phyloP scores from a whole-genome alignment of 2,797 vertebrate species.

The Pangasius djambal region DNA sequence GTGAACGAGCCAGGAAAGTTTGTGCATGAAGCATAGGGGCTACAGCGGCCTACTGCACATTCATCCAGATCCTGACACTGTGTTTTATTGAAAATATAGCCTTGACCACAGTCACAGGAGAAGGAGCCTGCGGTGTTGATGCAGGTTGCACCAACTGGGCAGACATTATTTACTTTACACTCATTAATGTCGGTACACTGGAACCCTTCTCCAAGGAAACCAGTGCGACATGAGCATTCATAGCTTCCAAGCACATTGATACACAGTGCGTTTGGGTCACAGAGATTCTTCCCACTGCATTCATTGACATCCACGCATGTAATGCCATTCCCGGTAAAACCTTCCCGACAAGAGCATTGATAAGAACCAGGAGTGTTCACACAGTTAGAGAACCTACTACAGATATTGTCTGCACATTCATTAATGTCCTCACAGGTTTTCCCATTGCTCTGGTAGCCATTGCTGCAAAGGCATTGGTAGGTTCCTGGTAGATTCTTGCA shows the following conservation, averaged over 20 bases:
- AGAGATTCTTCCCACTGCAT: conserved; percentile 71
- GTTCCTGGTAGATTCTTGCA: conserved; percentile 79
- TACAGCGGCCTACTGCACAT: conserved; percentile 71
- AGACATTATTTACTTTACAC: conserved; percentile 67
- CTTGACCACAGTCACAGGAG: conserved; percentile 75
- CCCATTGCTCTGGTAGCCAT: conserved; percentile 75
- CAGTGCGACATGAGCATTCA: conserved; percentile 74
- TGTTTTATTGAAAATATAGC: conserved; percentile 71
- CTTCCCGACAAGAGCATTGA: conserved; percentile 72
- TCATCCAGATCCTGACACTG: conserved; percentile 77
- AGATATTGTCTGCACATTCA: conserved; percentile 74
- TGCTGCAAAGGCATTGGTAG: conserved; percentile 75
- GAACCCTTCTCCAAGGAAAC: conserved; percentile 74
- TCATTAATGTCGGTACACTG: conserved; percentile 78
- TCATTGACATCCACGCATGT: conserved; percentile 80
- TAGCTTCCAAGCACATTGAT: conserved; percentile 78
- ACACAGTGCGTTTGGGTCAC: conserved; percentile 72
- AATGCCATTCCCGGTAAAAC: conserved; percentile 79
- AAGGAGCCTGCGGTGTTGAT: conserved; percentile 77
- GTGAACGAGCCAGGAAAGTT: conserved; percentile 76
- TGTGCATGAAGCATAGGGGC: conserved; percentile 68
- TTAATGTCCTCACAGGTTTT: conserved; percentile 77
- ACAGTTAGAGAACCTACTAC: conserved; percentile 76
- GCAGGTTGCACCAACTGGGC: conserved; percentile 71
- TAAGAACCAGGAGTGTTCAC: conserved; percentile 75